phyloP scores from a whole-genome alignment of 2,113 vertebrate genomes.

The Aldabrachelys gigantea region DNA sequence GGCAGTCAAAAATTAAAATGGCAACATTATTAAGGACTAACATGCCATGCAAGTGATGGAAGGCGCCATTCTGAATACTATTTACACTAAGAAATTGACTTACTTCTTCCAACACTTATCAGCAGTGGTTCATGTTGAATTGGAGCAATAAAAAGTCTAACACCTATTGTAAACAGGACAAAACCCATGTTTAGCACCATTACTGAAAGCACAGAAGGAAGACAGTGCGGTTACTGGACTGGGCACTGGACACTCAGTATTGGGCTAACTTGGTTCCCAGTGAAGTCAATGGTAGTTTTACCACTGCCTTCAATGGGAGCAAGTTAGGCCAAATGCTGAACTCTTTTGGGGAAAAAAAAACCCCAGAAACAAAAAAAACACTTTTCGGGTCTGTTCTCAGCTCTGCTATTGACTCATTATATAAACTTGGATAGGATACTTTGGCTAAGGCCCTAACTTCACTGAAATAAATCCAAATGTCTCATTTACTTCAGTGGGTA shows the following conservation, averaged over 20 bases:
- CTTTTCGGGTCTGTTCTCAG: background rate
- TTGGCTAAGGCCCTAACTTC: background rate
- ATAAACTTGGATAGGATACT: background rate
- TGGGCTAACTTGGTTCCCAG: background rate
- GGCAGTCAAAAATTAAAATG: background rate
- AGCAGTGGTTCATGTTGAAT: background rate
- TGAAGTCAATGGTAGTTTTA: background rate
- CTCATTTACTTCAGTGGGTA: background rate
- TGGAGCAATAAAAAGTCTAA: rapidly evolving
- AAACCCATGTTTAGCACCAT: background rate
- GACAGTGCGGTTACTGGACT: background rate
- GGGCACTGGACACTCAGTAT: background rate
- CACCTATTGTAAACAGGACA: background rate
- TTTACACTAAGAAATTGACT: background rate
- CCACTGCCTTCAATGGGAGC: background rate
- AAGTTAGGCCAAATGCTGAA: background rate
- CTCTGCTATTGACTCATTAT: background rate
- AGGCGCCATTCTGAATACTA: background rate
- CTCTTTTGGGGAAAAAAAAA: background rate
- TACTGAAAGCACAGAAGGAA: background rate
- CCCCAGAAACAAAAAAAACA: too few species aligned
- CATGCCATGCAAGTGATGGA: background rate
- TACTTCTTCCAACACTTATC: background rate
- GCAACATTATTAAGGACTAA: background rate
- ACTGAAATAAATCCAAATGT: background rate